Evolutionary conservation across 2,113 vertebrate species (phyloP), one percentile per base, ranked within the genome.

Genomic region (Zosterops lateralis): DNA sequence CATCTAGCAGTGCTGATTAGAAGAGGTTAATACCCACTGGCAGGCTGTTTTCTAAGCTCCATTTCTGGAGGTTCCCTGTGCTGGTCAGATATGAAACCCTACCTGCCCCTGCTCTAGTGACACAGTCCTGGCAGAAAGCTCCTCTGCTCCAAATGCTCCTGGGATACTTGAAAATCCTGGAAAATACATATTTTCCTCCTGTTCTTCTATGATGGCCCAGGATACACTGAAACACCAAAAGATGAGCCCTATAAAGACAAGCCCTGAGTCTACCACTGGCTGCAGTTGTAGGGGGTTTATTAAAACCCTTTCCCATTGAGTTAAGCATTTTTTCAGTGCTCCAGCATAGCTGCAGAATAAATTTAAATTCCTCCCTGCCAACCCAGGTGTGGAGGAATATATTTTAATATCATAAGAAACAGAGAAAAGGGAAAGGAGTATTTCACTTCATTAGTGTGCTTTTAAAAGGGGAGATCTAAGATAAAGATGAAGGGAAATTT

Each of bases 401-500:
- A 90, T 95, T 92, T 95, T 94, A 93, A 93, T 92, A 90, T 89
- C 51, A 75, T 84, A 75, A 87, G 54, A 92, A 91, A 91, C 38
- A 36, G 48, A 80, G 70, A 94, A 65, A 93, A 74, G 34, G 28
- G 42, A 86, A 79, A 83, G 31, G 48, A 87, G 36, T 34, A 89
- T 95, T 94, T 95, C 25, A 53, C 54, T 93, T 95, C 92, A 92
- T 95, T 96, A 90, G n/a, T 54, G 91, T 89, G 40, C 38, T 93
- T 89, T 89, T 47, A 75, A 95, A 92, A 89, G 53, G 53, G 36
- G 80, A 96, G 95, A 96, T 95, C 73, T 92, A 78, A 96, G 95
- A 92, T 95, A 96, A 94, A 60, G 88, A 94, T 84, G 57, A 96
- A 94, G 92, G 73, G 61, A 92, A 93, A 93, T 90, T 93, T 65